Conservation (phyloP, 2,888 invertebrate species). For the Leptogaster cylindrica region DNA sequence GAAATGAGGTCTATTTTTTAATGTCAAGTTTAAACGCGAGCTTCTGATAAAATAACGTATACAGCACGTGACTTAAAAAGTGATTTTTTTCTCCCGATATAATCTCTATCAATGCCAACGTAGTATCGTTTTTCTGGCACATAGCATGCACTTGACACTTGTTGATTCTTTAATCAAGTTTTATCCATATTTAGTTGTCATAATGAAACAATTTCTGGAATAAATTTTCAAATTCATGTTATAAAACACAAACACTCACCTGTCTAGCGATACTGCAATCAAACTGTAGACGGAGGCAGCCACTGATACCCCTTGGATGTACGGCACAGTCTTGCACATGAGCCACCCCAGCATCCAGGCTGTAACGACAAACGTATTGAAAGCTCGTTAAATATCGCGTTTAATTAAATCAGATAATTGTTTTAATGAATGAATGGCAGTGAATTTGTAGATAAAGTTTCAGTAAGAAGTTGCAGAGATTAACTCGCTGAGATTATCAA, state of each 20-base stretch:
- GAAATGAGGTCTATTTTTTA: no score
- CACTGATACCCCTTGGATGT: slow-evolving; percentile 93
- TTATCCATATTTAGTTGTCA: slow-evolving; percentile 7
- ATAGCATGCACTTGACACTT: background rate
- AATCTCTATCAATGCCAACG: background rate
- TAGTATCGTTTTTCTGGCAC: background rate
- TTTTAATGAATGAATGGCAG: slow-evolving; percentile 17
- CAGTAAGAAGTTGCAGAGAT: no score
- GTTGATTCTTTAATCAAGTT: background rate
- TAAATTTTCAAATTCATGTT: background rate
- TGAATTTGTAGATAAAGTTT: no score
- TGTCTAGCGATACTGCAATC: slow-evolving; percentile 92
- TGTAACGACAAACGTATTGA: slow-evolving; percentile 62
- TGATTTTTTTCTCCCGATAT: background rate
- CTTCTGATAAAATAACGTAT: no score
- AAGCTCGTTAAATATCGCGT: slow-evolving; percentile 13
- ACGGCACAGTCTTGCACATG: slow-evolving; percentile 96
- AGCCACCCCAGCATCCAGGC: slow-evolving; percentile 94
- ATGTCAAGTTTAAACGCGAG: no score
- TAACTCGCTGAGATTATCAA: no score
- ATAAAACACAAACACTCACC: slow-evolving; percentile 66
- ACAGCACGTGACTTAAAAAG: no score
- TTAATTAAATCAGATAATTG: slow-evolving; percentile 15
- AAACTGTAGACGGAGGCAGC: slow-evolving; percentile 95
- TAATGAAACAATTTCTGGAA: background rate